Percentiles rank a stretch among this genome's conserved stretches.
Evolutionary conservation across 2,888 invertebrate species (phyloP).

Genomic region (Agriotes lineatus): DNA sequence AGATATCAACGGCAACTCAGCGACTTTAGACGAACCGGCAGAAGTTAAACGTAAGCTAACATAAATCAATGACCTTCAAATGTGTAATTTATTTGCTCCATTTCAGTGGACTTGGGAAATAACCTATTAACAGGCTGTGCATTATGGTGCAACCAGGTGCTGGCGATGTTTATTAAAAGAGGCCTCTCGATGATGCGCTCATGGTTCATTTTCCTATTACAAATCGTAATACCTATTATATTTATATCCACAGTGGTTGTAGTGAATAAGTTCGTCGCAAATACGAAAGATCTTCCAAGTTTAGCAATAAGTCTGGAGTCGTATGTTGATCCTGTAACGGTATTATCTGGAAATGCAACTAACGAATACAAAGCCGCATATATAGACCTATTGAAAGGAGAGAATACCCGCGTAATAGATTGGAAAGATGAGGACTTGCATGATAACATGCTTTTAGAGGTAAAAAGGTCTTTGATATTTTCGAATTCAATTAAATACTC

Average conservation of each 20-base stretch:
- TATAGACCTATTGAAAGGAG: conserved; percentile 52
- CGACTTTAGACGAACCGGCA: no score
- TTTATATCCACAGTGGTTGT: conserved; percentile 71
- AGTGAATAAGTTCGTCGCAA: conserved; percentile 66
- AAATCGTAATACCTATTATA: conserved; percentile 74
- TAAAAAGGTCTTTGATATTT: conserved; percentile 45
- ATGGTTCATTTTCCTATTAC: conserved; percentile 69
- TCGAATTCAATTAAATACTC: not conserved
- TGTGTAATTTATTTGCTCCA: not conserved
- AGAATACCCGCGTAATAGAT: conserved; percentile 22
- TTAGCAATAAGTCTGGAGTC: conserved; percentile 68
- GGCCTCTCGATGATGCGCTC: conserved; percentile 68
- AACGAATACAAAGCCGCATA: conserved; percentile 56
- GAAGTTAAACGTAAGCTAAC: no score
- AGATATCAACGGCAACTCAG: no score
- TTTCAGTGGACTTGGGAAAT: conserved; percentile 52
- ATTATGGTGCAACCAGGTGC: conserved; percentile 34
- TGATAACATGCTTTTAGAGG: conserved; percentile 66
- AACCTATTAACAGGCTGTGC: conserved; percentile 20
- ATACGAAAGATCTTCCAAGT: conserved; percentile 65
- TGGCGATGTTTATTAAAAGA: conserved; percentile 45
- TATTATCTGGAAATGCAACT: conserved; percentile 32
- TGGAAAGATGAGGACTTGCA: conserved; percentile 57
- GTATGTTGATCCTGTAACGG: conserved; percentile 53
- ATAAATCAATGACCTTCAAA: not conserved